These are phyloP conservation scores for Microtus pennsylvanicus DNA, from an alignment of 2,113 vertebrate genomes.

Conservation along the genomic window DNA sequence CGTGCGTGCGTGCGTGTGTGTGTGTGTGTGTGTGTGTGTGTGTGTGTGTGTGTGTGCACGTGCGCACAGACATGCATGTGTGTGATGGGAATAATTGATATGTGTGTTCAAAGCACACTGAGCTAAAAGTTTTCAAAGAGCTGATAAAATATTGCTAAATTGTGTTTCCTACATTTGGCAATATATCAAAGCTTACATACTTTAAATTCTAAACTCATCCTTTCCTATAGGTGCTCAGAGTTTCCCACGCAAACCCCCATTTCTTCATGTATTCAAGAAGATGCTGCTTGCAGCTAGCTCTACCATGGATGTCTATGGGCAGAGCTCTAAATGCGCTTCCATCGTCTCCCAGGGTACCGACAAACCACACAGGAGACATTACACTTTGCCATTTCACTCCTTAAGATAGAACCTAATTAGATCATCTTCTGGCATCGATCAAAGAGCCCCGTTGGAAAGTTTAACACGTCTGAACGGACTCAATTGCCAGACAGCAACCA, in stretches of 20 bases:
- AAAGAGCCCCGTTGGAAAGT: slow-evolving; percentile 59
- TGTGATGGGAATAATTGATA: not conserved
- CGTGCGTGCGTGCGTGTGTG: accelerated
- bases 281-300: not conserved
- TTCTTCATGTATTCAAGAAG: slow-evolving; percentile 37
- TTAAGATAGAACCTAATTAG: slow-evolving; percentile 63
- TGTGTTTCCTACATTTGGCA: not conserved
- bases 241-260: not conserved
- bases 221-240: not conserved
- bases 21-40: too few species aligned
- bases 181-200: not conserved
- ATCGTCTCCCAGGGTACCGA: slow-evolving; percentile 15
- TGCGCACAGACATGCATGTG: too few species aligned
- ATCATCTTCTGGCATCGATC: slow-evolving; percentile 69
- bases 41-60: too few species aligned
- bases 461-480: slow-evolving; percentile 53
- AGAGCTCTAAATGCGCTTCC: slow-evolving; percentile 22
- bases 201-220: slow-evolving; percentile 48
- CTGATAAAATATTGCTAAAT: not conserved
- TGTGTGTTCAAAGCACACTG: not conserved
- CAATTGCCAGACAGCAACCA: slow-evolving; percentile 58
- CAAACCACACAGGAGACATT: slow-evolving; percentile 5
- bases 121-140: not conserved
- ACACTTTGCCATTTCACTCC: slow-evolving; percentile 55
- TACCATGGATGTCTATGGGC: not conserved